phyloP scores from a whole-genome alignment of 2,113 vertebrate species.

The Centrocercus urophasianus region DNA sequence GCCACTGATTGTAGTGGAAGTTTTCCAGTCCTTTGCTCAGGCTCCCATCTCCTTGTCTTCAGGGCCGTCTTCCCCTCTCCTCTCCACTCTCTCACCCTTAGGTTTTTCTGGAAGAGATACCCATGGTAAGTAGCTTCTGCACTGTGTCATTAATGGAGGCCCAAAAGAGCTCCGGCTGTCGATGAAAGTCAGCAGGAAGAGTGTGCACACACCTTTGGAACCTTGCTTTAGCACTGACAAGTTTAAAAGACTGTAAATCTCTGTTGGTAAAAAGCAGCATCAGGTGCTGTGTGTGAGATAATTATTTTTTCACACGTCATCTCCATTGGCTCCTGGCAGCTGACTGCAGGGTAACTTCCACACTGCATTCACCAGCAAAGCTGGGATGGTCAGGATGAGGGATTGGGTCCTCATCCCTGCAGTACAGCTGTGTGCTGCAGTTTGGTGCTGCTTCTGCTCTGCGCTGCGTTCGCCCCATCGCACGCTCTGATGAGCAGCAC shows the following conservation, averaged over 20 bases:
- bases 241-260: neutral
- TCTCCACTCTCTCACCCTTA: neutral
- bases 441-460: neutral
- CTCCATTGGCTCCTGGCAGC: neutral
- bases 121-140: constrained; percentile 50
- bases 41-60: neutral
- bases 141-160: neutral
- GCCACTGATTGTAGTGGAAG: neutral
- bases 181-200: neutral
- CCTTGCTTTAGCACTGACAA: neutral
- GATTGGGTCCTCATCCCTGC: neutral
- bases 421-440: neutral
- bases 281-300: constrained; percentile 34
- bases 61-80: constrained; percentile 16
- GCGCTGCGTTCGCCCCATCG: neutral
- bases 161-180: neutral
- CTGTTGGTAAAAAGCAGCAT: constrained; percentile 18
- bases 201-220: neutral
- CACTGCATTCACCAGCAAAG: neutral
- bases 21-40: neutral
- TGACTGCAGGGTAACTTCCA: neutral
- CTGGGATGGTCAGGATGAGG: neutral
- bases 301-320: neutral
- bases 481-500: fast-evolving
- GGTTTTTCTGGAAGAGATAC: constrained; percentile 25